Evolutionary conservation across 2,888 invertebrate genomes (phyloP).

Genomic region (Lumbricus terrestris): DNA sequence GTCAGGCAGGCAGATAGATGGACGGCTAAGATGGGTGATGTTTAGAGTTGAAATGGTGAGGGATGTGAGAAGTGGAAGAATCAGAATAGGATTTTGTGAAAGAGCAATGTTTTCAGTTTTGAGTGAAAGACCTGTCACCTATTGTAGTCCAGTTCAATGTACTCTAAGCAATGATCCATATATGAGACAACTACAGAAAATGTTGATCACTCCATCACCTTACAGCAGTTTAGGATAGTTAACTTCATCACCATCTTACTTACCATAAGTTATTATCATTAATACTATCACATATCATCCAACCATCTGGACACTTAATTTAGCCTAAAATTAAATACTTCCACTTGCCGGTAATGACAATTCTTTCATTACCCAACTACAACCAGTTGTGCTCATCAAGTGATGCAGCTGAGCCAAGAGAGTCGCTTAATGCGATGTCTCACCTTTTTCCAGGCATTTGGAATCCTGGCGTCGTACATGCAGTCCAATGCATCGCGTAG

Average conservation of each 20-base stretch:
- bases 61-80: too few relatives aligned
- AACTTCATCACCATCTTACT: not conserved
- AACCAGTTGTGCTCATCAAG: not conserved
- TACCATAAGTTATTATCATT: not conserved
- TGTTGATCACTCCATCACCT: not conserved
- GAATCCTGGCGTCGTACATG: slow-evolving; percentile 94
- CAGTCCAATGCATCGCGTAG: slow-evolving; percentile 85
- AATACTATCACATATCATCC: not conserved
- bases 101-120: too few relatives aligned
- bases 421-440: not conserved
- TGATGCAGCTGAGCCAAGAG: not conserved
- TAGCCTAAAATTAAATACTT: too few relatives aligned
- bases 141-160: not conserved
- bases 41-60: too few relatives aligned
- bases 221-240: not conserved
- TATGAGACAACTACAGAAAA: not conserved
- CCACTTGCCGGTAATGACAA: not conserved
- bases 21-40: too few relatives aligned
- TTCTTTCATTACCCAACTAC: not conserved
- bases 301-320: too few relatives aligned
- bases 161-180: not conserved
- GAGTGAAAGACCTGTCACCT: too few relatives aligned
- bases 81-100: too few relatives aligned
- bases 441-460: slow-evolving; percentile 86
- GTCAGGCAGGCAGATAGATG: too few relatives aligned